Conservation (phyloP, 2,113 vertebrate species). For the Sialia sialis region DNA sequence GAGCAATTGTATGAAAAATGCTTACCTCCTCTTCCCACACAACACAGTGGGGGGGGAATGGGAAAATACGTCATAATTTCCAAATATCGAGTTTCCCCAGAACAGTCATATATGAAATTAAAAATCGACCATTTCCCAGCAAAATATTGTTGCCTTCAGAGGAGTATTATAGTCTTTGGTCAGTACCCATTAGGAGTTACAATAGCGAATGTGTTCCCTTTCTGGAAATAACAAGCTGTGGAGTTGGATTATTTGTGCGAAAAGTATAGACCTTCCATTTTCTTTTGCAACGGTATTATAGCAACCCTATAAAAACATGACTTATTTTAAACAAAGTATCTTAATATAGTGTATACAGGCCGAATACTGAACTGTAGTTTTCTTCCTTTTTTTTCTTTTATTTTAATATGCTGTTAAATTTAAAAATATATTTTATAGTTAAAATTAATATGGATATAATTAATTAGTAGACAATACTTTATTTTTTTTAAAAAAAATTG, state of each 20-base stretch:
- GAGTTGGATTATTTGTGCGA: neutral
- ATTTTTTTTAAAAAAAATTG: neutral
- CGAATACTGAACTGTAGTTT: neutral
- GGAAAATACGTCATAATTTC: neutral
- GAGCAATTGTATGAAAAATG: neutral
- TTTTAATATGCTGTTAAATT: neutral
- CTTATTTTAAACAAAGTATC: neutral
- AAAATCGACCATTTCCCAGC: neutral
- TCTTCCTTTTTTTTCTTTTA: neutral
- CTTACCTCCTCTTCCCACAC: neutral
- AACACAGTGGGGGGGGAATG: rapidly evolving
- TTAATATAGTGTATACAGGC: neutral
- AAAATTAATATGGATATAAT: neutral
- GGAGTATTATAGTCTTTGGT: neutral
- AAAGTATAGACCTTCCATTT: neutral
- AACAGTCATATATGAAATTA: neutral
- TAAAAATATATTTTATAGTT: neutral
- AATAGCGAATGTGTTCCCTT: neutral
- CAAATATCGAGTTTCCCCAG: neutral
- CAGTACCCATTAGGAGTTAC: neutral
- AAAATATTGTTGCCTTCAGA: neutral
- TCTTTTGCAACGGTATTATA: neutral
- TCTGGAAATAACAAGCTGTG: neutral
- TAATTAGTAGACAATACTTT: neutral
- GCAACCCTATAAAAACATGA: neutral